Conservation (phyloP, 2,113 vertebrate genomes). For the Calyptomena viridis region DNA sequence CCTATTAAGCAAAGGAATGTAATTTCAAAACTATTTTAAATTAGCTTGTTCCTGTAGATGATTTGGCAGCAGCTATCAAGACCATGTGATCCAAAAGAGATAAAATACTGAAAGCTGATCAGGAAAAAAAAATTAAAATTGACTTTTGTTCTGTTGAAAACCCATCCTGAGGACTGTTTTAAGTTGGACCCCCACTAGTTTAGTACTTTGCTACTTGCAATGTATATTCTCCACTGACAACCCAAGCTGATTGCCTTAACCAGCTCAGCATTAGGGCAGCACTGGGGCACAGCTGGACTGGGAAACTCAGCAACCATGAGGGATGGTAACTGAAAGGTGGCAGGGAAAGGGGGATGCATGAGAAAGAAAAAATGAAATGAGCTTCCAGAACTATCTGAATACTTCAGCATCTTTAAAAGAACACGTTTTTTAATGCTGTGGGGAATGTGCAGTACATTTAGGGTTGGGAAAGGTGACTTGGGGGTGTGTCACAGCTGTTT, state of each 20-base stretch:
- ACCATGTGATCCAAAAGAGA: background rate
- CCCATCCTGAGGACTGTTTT: background rate
- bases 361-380: background rate
- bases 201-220: background rate
- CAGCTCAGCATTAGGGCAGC: background rate
- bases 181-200: background rate
- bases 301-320: background rate
- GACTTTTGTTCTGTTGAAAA: background rate
- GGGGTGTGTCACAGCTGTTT: background rate
- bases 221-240: background rate
- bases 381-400: background rate
- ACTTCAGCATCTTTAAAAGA: background rate
- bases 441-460: background rate
- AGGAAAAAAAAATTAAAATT: background rate
- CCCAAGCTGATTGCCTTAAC: background rate
- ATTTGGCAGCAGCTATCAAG: background rate
- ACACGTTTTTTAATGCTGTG: background rate
- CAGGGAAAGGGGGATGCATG: background rate
- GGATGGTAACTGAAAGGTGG: background rate
- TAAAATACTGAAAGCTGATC: background rate
- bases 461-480: background rate
- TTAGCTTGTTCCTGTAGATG: background rate
- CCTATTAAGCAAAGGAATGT: background rate
- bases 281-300: background rate
- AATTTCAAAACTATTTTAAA: background rate